phyloP scores from a whole-genome alignment of 64 coral and sea anemone species.

The Platygyra sinensis region DNA sequence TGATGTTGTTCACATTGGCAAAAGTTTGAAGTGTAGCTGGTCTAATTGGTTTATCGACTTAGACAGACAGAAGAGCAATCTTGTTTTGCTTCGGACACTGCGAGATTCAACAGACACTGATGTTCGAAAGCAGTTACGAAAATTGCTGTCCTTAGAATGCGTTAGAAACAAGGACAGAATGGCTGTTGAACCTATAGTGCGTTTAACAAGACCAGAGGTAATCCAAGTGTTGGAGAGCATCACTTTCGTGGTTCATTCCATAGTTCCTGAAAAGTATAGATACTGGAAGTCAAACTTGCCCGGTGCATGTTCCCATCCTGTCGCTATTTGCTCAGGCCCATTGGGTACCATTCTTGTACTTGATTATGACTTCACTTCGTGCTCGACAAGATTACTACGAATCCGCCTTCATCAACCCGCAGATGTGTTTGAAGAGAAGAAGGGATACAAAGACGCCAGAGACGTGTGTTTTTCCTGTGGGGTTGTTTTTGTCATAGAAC shows the following conservation, averaged over 20 bases:
- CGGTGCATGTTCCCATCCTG: slow-evolving; percentile 26
- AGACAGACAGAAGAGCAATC: slow-evolving; percentile 14
- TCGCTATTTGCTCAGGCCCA: slow-evolving; percentile 32
- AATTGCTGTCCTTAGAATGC: slow-evolving; percentile 7
- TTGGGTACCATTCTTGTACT: too few species aligned
- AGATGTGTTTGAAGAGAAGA: slow-evolving; percentile 34
- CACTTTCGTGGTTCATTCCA: slow-evolving; percentile 11
- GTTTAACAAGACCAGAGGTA: slow-evolving; percentile 23
- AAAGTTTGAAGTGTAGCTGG: too few species aligned
- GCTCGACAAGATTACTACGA: slow-evolving; percentile 40
- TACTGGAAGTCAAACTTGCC: not conserved
- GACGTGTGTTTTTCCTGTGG: slow-evolving; percentile 24
- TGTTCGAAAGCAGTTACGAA: slow-evolving; percentile 17
- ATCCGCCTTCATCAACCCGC: slow-evolving; percentile 52
- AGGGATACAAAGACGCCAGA: slow-evolving; percentile 41
- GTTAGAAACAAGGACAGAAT: slow-evolving; percentile 31
- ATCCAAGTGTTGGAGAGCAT: slow-evolving; percentile 7
- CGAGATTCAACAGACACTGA: not conserved
- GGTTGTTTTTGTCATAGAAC: slow-evolving; percentile 29
- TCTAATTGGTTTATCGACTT: too few species aligned
- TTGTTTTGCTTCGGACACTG: slow-evolving; percentile 18
- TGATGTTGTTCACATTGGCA: too few species aligned
- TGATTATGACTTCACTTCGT: too few species aligned
- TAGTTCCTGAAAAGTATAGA: slow-evolving; percentile 12
- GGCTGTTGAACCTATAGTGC: slow-evolving; percentile 13